Percentiles rank a stretch among this genome's conserved stretches.
Conservation (phyloP, 1,140 invertebrate species). For the Caenorhabditis briggsae region DNA sequence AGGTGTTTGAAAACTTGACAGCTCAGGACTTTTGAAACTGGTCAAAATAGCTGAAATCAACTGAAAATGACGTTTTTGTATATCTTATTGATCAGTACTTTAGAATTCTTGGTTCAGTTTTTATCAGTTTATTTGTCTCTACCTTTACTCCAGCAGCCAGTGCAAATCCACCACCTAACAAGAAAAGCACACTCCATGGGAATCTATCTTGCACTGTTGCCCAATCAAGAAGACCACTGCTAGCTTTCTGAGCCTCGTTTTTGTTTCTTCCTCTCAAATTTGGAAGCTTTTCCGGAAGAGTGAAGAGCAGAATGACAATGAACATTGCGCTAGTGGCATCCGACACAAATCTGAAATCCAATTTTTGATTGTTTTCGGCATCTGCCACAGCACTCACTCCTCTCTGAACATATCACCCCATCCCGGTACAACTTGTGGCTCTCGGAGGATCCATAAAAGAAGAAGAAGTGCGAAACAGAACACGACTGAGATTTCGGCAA, state of each 20-base stretch:
- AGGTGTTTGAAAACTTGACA: too few species aligned
- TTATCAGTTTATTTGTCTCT: too few species aligned
- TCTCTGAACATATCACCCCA: constrained; percentile 80
- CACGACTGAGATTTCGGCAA: constrained; percentile 85
- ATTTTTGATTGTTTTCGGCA: background rate
- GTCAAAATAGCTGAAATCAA: too few species aligned
- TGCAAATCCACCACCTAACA: constrained; percentile 80
- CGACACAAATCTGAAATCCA: constrained; percentile 78
- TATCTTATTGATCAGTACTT: too few species aligned
- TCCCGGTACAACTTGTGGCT: constrained; percentile 87
- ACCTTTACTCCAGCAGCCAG: constrained; percentile 79
- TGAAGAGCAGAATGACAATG: constrained; percentile 78
- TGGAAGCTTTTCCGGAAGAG: constrained; percentile 71
- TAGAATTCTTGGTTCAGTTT: too few species aligned
- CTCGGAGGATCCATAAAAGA: constrained; percentile 88
- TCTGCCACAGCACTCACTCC: constrained; percentile 39
- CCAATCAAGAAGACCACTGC: constrained; percentile 78
- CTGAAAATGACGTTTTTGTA: too few species aligned
- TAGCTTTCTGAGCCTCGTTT: constrained; percentile 51
- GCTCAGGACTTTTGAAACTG: background rate
- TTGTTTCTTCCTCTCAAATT: constrained; percentile 47
- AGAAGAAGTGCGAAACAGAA: constrained; percentile 86
- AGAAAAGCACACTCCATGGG: constrained; percentile 79
- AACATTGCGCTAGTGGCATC: constrained; percentile 79
- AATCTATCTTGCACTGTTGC: constrained; percentile 77